These are phyloP conservation scores for Edolisoma coerulescens DNA, from an alignment of 2,113 vertebrate species.

Conservation along the genomic window DNA sequence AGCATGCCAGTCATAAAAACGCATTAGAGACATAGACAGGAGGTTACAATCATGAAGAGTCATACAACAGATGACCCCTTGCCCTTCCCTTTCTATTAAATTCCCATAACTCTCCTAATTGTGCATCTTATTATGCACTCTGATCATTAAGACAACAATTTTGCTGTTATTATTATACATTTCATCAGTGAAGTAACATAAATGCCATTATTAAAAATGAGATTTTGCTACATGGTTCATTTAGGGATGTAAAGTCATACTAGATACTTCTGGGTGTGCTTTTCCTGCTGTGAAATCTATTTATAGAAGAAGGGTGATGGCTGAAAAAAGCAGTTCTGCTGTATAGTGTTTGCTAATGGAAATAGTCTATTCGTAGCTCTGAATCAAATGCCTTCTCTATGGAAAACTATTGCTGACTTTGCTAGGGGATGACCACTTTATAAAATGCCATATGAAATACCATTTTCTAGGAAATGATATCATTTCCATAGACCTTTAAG, in stretches of 20 bases:
- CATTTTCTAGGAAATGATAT: neutral
- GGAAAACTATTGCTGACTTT: neutral
- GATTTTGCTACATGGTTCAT: neutral
- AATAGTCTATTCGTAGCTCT: neutral
- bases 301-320: neutral
- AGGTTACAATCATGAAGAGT: neutral
- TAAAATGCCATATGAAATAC: neutral
- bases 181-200: neutral
- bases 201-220: constrained; percentile 24
- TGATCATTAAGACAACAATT: constrained; percentile 27
- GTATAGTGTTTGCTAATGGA: neutral
- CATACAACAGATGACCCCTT: constrained; percentile 16
- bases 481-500: neutral
- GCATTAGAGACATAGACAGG: neutral
- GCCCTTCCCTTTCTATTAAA: constrained; percentile 20
- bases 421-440: neutral
- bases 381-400: neutral
- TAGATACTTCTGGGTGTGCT: neutral
- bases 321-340: neutral
- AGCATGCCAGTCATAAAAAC: constrained; percentile 10
- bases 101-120: constrained; percentile 31
- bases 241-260: neutral
- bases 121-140: constrained; percentile 7
- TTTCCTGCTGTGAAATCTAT: neutral
- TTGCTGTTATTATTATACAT: neutral